Conservation (phyloP, 1,140 invertebrate species). For the Gonioctena quinquepunctata region DNA sequence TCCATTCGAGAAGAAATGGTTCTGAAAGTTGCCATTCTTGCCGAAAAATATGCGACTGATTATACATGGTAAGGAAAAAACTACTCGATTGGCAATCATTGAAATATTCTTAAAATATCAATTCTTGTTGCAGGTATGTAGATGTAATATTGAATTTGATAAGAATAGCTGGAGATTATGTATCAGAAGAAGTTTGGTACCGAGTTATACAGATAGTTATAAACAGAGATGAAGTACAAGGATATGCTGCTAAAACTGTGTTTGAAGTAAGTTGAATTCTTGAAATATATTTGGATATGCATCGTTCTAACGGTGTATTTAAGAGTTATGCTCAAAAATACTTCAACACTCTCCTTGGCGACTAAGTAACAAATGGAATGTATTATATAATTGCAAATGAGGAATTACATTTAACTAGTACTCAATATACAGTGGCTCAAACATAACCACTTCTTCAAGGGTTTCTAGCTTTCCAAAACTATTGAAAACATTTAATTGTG, state of each 20-base stretch:
- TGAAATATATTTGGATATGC: too few species aligned
- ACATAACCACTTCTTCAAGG: too few species aligned
- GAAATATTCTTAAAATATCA: not conserved
- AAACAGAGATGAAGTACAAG: constrained; percentile 98
- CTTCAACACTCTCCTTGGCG: too few species aligned
- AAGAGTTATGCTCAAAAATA: too few species aligned
- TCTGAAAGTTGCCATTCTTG: constrained; percentile 98
- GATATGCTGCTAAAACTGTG: constrained; percentile 99
- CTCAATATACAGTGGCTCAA: too few species aligned
- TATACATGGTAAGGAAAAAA: constrained; percentile 87
- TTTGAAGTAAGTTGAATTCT: constrained; percentile 73
- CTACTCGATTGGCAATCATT: not conserved
- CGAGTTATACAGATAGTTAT: constrained; percentile 99
- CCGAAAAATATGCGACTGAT: constrained; percentile 99
- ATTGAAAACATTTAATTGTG: too few species aligned
- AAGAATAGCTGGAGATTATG: constrained; percentile 99
- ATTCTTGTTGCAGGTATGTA: constrained; percentile 74
- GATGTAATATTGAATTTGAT: constrained; percentile 99
- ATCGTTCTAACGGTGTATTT: too few species aligned
- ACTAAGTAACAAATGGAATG: too few species aligned
- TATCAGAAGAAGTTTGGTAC: constrained; percentile 98
- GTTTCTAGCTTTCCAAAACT: too few species aligned
- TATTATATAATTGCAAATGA: too few species aligned
- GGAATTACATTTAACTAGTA: too few species aligned
- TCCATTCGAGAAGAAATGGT: constrained; percentile 99